Percentiles rank a stretch among this genome's conserved stretches.
Conservation (phyloP, 2,113 vertebrate species). For the Uria lomvia region DNA sequence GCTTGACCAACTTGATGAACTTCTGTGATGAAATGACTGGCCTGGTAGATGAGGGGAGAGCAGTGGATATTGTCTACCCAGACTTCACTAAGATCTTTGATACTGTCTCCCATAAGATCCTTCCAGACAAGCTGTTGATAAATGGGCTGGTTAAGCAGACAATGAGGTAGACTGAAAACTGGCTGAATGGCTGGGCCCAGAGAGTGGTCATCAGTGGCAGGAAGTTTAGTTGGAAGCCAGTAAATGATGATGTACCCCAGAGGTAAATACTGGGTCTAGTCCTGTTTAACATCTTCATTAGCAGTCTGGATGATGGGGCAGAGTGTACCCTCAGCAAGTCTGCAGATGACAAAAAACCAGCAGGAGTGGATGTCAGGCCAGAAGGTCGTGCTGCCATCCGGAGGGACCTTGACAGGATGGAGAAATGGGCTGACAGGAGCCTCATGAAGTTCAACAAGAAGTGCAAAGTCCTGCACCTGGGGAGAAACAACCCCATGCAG, state of each 20-base stretch:
- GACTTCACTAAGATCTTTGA: not conserved
- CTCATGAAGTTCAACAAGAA: not conserved
- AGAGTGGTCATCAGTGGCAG: not conserved
- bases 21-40: not conserved
- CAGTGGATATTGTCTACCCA: not conserved
- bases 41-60: not conserved
- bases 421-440: not conserved
- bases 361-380: not conserved
- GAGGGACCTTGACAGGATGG: no score
- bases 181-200: not conserved
- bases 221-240: not conserved
- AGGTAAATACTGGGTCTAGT: not conserved
- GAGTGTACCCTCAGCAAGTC: not conserved
- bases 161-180: not conserved
- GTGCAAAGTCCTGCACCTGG: not conserved
- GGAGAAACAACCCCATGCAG: not conserved
- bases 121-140: not conserved
- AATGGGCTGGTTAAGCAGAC: not conserved
- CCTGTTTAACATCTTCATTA: not conserved
- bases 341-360: not conserved
- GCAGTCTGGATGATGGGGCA: fast-evolving
- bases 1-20: not conserved
- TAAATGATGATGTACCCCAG: not conserved
- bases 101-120: not conserved
- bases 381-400: not conserved